Base-by-base conservation (phyloP, 1,140 invertebrate species). In the Trachymyrmex cornetzi region DNA sequence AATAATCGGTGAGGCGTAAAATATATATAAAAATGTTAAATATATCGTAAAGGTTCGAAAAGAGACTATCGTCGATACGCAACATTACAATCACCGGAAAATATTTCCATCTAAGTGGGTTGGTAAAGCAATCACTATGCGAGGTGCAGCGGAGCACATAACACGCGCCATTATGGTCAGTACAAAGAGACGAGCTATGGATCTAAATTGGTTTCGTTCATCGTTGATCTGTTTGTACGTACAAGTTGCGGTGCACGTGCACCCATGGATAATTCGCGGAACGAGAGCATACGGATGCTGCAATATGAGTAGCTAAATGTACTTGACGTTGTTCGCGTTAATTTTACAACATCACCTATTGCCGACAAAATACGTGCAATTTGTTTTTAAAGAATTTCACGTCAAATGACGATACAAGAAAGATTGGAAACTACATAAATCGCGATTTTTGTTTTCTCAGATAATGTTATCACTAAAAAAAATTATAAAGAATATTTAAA, bases 151-250 rank as follows among this genome's bases (percentile, higher is more conserved):
- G 64, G 3, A 71, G 74, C 66, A 27, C n/a, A 57, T 69, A 75
- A 71, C 88, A 22, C 48, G 34, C 63, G 24, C 66, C 24, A 89
- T 89, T 87, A 77, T 19, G 27, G 34, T 61, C 50, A 1, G 50
- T 77, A 59, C 27, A 81, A 59, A 81, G 57, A 74, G 57, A 87
- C 63, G 88, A 74, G 71, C n/a, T 66, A 24, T 55, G 57, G 74
- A 27, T 87, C 87, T 90, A 82, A 90, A 90, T 90, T 90, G 77
- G 84, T 87, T 84, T 82, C 84, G 88, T 86, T 75, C 63, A 88
- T 87, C 79, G 63, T 74, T 63, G 69, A 81, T 89, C 55, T 38
- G 66, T 84, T 84, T 77, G 57, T 81, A 75, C 74, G 69, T 59
- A 34, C 64, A 22, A 77, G 61, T 69, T 67, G 30, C 34, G 34